These are phyloP conservation scores for Synanthedon andrenaeformis DNA, from an alignment of 2,888 invertebrate species.

Conservation along the genomic window DNA sequence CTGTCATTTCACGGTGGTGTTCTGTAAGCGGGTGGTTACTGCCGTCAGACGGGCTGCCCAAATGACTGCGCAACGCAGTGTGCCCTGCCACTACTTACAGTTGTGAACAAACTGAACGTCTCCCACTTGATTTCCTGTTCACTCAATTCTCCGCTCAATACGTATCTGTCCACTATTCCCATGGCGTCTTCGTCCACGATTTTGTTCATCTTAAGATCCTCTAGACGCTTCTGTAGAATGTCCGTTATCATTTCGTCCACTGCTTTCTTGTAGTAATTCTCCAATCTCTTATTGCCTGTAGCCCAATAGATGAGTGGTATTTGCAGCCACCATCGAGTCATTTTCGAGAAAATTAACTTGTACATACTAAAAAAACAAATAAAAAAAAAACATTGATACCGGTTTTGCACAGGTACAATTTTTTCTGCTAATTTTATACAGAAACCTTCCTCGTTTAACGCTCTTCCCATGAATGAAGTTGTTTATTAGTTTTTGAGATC, in stretches of 20 bases:
- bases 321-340: constrained; percentile 50
- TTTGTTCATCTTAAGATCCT: constrained; percentile 12
- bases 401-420: too few relatives aligned
- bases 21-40: too few relatives aligned
- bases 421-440: too few relatives aligned
- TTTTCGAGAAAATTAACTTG: constrained; percentile 30
- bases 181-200: constrained; percentile 18
- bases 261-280: constrained; percentile 17
- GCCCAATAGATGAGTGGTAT: constrained; percentile 38
- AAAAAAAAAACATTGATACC: neutral
- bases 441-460: too few relatives aligned
- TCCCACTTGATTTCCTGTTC: constrained; percentile 35
- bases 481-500: too few relatives aligned
- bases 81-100: constrained; percentile 23
- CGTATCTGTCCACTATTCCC: constrained; percentile 39
- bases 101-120: constrained; percentile 41
- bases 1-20: too few relatives aligned
- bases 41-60: too few relatives aligned
- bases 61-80: too few relatives aligned
- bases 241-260: constrained; percentile 28
- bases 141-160: constrained; percentile 30
- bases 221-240: constrained; percentile 26
- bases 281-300: constrained; percentile 20
- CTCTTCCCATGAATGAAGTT: too few relatives aligned
- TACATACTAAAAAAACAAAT: constrained; percentile 27